Evolutionary conservation across 1,140 invertebrate species (phyloP).

Genomic region (Sminthurinus signatus): DNA sequence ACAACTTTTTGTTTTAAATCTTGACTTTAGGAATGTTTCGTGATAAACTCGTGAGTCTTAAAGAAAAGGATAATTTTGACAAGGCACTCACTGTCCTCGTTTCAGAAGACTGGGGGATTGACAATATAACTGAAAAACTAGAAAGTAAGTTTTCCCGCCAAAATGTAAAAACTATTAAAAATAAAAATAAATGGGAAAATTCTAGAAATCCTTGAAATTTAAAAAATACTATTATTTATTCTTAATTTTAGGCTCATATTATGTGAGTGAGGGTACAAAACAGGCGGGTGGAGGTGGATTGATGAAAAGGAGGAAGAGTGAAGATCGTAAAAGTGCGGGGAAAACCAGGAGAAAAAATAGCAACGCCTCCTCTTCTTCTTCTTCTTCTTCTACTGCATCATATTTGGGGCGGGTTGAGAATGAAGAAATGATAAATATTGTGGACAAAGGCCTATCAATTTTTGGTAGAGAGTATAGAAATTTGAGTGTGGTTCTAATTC

Average conservation of each 20-base stretch:
- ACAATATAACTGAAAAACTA: conserved; percentile 1
- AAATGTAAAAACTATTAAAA: neutral
- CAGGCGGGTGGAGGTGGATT: too few relatives aligned
- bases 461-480: conserved; percentile 58
- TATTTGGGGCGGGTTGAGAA: conserved; percentile 51
- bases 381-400: too few relatives aligned
- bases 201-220: neutral
- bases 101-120: conserved; percentile 48
- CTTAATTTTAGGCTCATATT: neutral
- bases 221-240: too few relatives aligned
- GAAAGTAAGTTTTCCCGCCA: conserved; percentile 3
- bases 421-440: conserved; percentile 55
- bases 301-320: too few relatives aligned
- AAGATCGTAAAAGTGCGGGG: too few relatives aligned
- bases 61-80: conserved; percentile 63
- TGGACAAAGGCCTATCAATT: conserved; percentile 60
- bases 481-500: conserved; percentile 55
- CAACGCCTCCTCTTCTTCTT: too few relatives aligned
- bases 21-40: conserved; percentile 64
- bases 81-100: conserved; percentile 54
- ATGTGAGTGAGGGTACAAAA: neutral
- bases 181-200: neutral
- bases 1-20: too few relatives aligned
- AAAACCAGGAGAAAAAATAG: too few relatives aligned
- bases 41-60: conserved; percentile 62